These are phyloP conservation scores for Dendrophyllia cribrosa DNA, from an alignment of 64 coral and sea anemone species.

Conservation along the genomic window DNA sequence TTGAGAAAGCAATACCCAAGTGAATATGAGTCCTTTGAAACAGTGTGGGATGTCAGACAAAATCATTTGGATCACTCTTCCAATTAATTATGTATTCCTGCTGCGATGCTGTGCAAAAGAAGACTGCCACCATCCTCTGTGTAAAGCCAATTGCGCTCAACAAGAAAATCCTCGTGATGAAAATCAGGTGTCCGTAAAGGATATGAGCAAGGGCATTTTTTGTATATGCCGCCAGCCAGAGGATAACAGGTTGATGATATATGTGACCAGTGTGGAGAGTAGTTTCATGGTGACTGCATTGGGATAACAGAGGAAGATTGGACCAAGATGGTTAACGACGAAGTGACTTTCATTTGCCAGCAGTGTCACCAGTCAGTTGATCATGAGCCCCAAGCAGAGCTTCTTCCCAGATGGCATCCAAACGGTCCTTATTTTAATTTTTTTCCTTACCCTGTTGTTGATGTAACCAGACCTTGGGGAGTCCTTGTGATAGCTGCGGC, in stretches of 20 bases:
- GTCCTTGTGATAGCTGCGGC: conserved; percentile 8
- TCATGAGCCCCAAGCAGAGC: neutral
- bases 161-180: too few relatives aligned
- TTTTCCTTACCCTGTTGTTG: conserved; percentile 28
- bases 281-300: conserved; percentile 51
- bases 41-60: neutral
- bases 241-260: too few relatives aligned
- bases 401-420: neutral
- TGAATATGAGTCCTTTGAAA: neutral
- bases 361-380: too few relatives aligned
- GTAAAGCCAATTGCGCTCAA: too few relatives aligned
- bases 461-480: conserved; percentile 58
- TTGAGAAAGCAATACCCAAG: neutral
- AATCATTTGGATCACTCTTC: neutral
- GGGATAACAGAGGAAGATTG: conserved; percentile 29
- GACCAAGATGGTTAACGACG: conserved; percentile 8
- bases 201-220: too few relatives aligned
- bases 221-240: too few relatives aligned
- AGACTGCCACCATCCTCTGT: too few relatives aligned
- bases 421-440: conserved; percentile 34
- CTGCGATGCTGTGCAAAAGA: too few relatives aligned
- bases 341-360: conserved; percentile 25
- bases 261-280: conserved; percentile 7
- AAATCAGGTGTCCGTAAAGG: too few relatives aligned
- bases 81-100: too few relatives aligned